Percentiles rank a stretch among this genome's conserved stretches.
phyloP scores from a whole-genome alignment of 2,113 vertebrate species.

The Hassar affinis region DNA sequence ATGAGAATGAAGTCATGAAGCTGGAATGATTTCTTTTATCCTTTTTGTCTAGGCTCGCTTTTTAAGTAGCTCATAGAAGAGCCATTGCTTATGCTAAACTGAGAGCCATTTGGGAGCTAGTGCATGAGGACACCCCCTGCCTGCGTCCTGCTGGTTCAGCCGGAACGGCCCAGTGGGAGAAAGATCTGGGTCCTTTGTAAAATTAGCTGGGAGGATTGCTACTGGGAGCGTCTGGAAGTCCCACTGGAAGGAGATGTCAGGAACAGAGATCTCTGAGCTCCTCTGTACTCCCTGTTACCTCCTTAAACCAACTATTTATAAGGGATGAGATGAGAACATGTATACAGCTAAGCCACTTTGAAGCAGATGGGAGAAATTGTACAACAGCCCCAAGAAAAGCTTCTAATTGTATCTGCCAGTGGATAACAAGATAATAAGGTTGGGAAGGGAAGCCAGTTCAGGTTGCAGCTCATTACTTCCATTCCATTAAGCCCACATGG shows the following conservation, averaged over 20 bases:
- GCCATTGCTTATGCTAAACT: not conserved
- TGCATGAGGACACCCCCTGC: not conserved
- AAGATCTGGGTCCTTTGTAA: not conserved
- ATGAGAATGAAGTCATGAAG: not conserved
- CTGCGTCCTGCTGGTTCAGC: not conserved
- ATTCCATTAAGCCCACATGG: not conserved
- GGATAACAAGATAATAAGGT: constrained; percentile 3
- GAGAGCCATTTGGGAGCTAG: not conserved
- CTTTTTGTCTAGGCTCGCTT: not conserved
- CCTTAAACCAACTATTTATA: not conserved
- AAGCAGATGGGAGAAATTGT: not conserved
- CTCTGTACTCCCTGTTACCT: not conserved
- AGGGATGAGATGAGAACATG: not conserved
- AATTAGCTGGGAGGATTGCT: not conserved
- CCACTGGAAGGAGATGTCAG: not conserved
- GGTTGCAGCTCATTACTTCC: not conserved
- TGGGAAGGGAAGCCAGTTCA: not conserved
- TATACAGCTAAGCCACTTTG: not conserved
- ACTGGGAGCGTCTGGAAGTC: not conserved
- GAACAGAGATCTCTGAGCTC: not conserved
- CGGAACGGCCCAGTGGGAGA: not conserved
- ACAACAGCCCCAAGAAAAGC: not conserved
- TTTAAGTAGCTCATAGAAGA: not conserved
- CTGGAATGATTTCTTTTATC: not conserved
- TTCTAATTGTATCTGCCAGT: constrained; percentile 5